Conservation (phyloP, 2,113 vertebrate genomes). For the Muscicapa adusta region DNA sequence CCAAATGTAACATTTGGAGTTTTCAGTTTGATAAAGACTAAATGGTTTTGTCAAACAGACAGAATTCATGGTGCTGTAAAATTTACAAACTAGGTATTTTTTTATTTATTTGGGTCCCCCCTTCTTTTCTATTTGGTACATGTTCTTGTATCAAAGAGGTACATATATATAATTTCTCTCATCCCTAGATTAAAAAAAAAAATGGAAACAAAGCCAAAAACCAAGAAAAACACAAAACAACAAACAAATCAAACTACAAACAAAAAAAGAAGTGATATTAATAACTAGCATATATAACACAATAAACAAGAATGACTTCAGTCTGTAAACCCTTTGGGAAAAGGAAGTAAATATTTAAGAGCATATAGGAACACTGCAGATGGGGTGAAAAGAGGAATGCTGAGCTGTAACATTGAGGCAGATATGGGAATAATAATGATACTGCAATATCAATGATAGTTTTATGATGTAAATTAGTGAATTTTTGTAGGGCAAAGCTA, state of each 20-base stretch:
- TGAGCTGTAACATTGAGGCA: background rate
- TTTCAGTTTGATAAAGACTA: background rate
- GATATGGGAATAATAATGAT: background rate
- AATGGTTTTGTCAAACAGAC: background rate
- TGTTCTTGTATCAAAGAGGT: background rate
- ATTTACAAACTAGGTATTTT: fast-evolving
- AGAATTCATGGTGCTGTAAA: background rate
- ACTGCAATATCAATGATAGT: background rate
- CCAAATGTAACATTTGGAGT: background rate
- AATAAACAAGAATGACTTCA: background rate
- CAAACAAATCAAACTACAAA: background rate
- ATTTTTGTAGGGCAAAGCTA: background rate
- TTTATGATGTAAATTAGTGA: background rate
- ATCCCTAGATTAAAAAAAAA: background rate
- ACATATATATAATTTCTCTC: too few species aligned
- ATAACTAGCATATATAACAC: background rate
- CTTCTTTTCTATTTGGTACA: background rate
- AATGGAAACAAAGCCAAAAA: background rate
- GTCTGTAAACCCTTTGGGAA: background rate
- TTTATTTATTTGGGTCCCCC: background rate
- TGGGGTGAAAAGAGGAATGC: background rate
- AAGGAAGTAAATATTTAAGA: background rate
- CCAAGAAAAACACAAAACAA: background rate
- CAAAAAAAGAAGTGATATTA: background rate
- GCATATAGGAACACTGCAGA: background rate